Evolutionary conservation across 2,888 invertebrate genomes (phyloP), one percentile per base, ranked within the genome.

Genomic region (Norana najaformis): DNA sequence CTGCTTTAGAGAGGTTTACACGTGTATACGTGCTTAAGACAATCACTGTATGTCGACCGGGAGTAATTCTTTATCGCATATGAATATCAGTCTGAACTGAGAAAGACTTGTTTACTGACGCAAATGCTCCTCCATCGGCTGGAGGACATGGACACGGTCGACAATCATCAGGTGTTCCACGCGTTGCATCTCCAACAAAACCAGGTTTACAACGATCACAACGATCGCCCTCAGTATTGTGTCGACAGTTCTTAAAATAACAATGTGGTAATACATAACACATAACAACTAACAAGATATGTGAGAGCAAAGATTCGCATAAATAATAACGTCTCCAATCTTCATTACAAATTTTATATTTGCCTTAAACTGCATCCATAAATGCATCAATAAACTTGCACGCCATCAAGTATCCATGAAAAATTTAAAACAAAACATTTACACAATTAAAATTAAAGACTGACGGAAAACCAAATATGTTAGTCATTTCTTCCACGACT

Each of bases 91-190:
- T 47, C 69, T 69, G n/a, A 69, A 69, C n/a, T 69, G 30, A n/a
- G 69, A 69, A 47, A 47, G 47, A 23, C n/a, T 6, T n/a, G 30
- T n/a, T n/a, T n/a, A 69, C 69, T 69, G 69, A 69, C 69, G 47
- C 23, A 1, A 23, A 47, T 23, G 1, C 23, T 23, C 47, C 34
- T 1, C 36, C 85, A 36, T 85, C 88, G 5, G 91, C 90, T 47
- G 92, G 90, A 8, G 98, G 98, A 93, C 98, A 98, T 0, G 97
- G 97, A 93, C 97, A 98, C 0, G 96, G 96, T 92, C 96, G 96
- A 95, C 98, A 98, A 35, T 96, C 95, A 89, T 92, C 92, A n/a
- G 94, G 96, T 88, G 96, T 96, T 90, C 97, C 97, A 91, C 96
- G 96, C 16, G 96, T 95, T 0, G 97, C 97, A 95, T 98, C 97